Evolutionary conservation across 2,113 vertebrate species (phyloP), one percentile per base, ranked within the genome.

Genomic region (Anthoscopus minutus): DNA sequence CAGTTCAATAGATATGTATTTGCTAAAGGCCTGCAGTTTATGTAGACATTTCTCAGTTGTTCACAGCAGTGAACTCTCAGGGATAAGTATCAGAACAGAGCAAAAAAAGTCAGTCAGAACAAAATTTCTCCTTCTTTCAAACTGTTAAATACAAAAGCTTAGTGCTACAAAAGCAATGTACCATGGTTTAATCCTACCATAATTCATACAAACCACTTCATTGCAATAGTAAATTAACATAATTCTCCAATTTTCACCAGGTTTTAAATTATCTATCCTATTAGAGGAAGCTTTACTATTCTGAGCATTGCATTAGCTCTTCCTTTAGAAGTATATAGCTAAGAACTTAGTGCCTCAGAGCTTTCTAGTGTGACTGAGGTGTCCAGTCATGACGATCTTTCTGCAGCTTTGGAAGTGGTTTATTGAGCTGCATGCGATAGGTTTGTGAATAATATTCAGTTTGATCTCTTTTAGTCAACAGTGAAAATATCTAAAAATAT

Each of bases 371-470:
- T 56, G 62, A 22, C 11, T 90, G 40, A 82, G 40, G 5, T 42
- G 3, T 47, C n/a, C 22, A 69, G 11, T 62, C 48, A 66, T 0
- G 1, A 45, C 1, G 1, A 37, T 25, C 13, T 35, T 42, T 40
- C 40, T 40, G 30, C 53, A 23, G 13, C 28, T 85, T 60, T 48
- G 27, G 65, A 80, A 82, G 27, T 5, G 62, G 13, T 45, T 84
- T 81, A 35, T 67, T 85, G 62, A 66, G 51, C 78, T 3, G 1
- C 4, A 35, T 7, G 45, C 64, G 18, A 72, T 89, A 90, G 10
- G 7, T 11, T 47, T 33, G 11, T 56, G 61, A 77, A 19, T 80
- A n/a, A 69, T 61, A 81, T 86, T 73, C 33, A 69, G 17, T 48
- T 51, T 77, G 7, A 48, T 40, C 22, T 37, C n/a, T 88, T 79